phyloP scores from a whole-genome alignment of 2,797 vertebrate species.

The Propithecus deckenii region DNA sequence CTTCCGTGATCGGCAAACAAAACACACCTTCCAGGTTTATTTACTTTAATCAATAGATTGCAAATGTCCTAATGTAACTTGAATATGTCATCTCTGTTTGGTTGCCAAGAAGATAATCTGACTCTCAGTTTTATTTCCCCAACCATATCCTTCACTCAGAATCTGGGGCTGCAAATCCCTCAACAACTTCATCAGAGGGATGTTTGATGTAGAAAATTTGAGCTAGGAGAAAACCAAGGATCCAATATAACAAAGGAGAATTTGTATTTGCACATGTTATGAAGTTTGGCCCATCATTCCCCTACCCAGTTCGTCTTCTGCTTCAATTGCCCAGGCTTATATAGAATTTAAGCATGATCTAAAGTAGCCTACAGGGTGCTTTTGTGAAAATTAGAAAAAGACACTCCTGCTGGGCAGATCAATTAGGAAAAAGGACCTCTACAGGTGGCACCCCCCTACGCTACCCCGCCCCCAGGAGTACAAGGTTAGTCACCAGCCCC shows the following conservation, averaged over 20 bases:
- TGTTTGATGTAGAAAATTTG: background rate
- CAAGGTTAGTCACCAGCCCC: background rate
- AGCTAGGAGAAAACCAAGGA: background rate
- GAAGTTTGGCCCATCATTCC: background rate
- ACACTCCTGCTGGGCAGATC: background rate
- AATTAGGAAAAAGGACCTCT: background rate
- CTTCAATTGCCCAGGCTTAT: background rate
- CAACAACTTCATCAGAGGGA: background rate
- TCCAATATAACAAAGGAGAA: background rate
- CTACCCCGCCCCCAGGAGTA: background rate
- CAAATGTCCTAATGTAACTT: conserved; percentile 29
- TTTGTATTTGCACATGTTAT: background rate
- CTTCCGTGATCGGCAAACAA: conserved; percentile 44
- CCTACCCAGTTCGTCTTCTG: background rate
- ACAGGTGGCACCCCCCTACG: background rate
- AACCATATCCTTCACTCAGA: background rate
- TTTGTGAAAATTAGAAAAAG: conserved; percentile 1
- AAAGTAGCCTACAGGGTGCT: background rate
- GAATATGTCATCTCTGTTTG: conserved; percentile 44
- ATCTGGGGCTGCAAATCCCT: conserved; percentile 7
- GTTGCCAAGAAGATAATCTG: conserved; percentile 69
- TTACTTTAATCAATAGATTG: conserved; percentile 58
- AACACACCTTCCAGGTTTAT: conserved; percentile 50
- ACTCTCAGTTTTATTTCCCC: conserved; percentile 55
- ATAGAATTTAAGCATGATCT: background rate